Evolutionary conservation across 2,113 vertebrate species (phyloP).

Genomic region (Carassius carassius): DNA sequence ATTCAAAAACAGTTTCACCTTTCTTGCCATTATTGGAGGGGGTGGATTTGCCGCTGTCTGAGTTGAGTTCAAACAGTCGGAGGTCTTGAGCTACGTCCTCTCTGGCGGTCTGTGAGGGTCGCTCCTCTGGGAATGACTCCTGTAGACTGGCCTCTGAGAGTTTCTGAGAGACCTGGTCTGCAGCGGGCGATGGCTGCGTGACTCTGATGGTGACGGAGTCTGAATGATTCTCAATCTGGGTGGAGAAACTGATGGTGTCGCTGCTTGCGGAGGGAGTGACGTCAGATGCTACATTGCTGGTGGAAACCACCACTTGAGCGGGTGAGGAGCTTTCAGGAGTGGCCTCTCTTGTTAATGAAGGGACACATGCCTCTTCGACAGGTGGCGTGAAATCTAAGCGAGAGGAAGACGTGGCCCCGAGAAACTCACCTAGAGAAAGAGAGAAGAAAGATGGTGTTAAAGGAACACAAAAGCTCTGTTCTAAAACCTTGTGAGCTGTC

Average conservation of each 20-base stretch:
- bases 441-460: background rate
- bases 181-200: constrained; percentile 36
- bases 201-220: constrained; percentile 45
- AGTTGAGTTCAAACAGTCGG: constrained; percentile 94
- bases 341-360: constrained; percentile 8
- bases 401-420: constrained; percentile 75
- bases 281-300: constrained; percentile 62
- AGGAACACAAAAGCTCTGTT: background rate
- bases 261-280: constrained; percentile 87
- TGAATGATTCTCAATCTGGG: constrained; percentile 79
- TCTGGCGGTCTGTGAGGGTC: constrained; percentile 62
- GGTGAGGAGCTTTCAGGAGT: constrained; percentile 51
- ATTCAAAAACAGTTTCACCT: constrained; percentile 73
- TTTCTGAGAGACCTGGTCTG: constrained; percentile 61
- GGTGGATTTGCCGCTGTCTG: constrained; percentile 96
- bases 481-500: no score
- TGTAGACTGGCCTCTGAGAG: constrained; percentile 66
- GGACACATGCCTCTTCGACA: constrained; percentile 61
- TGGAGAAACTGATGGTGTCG: constrained; percentile 88
- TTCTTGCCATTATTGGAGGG: constrained; percentile 98
- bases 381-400: constrained; percentile 69
- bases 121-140: constrained; percentile 52
- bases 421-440: constrained; percentile 80
- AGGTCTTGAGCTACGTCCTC: constrained; percentile 89
- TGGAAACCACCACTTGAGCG: constrained; percentile 47